A percentile compares a stretch with the other conserved stretches of the same genome.
phyloP scores from a whole-genome alignment of 1,140 invertebrate genomes.

The Ceratina calcarata region DNA sequence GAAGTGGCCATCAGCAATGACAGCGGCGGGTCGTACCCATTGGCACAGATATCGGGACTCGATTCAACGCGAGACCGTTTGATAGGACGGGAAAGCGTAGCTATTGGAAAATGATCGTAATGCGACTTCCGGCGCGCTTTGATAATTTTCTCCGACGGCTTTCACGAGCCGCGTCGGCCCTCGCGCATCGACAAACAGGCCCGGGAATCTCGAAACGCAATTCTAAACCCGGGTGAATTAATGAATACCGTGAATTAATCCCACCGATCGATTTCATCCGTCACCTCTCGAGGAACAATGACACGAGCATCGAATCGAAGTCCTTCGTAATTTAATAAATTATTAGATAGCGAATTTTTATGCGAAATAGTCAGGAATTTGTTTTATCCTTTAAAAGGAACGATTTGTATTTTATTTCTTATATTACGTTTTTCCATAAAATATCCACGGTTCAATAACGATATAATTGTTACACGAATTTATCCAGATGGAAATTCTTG shows the following conservation, averaged over 20 bases:
- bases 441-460: no score
- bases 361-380: no score
- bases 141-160: slow-evolving; percentile 5
- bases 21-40: neutral
- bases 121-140: slow-evolving; percentile 30
- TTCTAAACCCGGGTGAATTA: slow-evolving; percentile 1
- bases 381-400: no score
- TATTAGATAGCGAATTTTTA: neutral
- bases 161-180: neutral
- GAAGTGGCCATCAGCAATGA: slow-evolving; percentile 33
- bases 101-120: slow-evolving; percentile 44
- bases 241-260: neutral
- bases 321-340: neutral
- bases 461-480: no score
- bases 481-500: no score
- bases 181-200: slow-evolving; percentile 22
- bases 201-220: neutral
- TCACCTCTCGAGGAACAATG: neutral
- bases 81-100: slow-evolving; percentile 2
- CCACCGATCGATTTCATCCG: neutral
- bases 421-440: no score
- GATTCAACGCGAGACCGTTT: neutral
- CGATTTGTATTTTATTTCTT: no score
- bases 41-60: slow-evolving; percentile 20
- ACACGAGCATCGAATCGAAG: neutral